Conservation (phyloP, 2,888 invertebrate genomes). For the Seira sanloemensis region DNA sequence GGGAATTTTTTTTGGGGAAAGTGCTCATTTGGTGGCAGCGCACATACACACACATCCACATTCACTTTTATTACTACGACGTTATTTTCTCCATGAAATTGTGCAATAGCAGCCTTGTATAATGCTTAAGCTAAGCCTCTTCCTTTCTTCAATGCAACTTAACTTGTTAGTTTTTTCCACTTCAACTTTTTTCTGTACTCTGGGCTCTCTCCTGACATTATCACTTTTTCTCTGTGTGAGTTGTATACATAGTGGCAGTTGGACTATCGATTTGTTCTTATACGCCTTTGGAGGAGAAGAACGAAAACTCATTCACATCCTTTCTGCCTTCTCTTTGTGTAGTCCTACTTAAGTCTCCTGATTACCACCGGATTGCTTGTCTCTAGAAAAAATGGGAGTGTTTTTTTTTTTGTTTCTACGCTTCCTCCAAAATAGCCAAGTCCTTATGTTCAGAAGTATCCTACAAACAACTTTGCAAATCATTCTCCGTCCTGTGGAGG, state of each 20-base stretch:
- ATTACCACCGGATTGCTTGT: background rate
- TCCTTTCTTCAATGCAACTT: background rate
- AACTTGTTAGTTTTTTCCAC: slow-evolving; percentile 1
- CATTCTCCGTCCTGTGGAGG: background rate
- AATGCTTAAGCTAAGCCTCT: background rate
- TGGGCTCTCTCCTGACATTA: background rate
- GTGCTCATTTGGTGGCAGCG: slow-evolving; percentile 4
- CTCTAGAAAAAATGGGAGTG: background rate
- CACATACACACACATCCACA: no score
- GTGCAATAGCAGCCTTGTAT: background rate
- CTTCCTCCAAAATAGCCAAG: background rate
- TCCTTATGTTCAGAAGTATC: background rate
- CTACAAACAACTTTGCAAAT: background rate
- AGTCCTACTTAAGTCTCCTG: slow-evolving; percentile 4
- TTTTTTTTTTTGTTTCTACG: slow-evolving; percentile 4
- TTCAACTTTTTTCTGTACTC: background rate
- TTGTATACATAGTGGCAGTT: slow-evolving; percentile 4
- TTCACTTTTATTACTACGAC: background rate
- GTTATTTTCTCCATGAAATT: background rate
- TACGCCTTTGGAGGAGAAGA: background rate
- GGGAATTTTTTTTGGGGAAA: no score
- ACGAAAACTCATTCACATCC: background rate
- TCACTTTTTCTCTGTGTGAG: background rate
- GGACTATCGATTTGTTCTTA: background rate
- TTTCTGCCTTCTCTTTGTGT: background rate